Evolutionary conservation across 2,797 vertebrate species (phyloP).

Genomic region (Balearica regulorum): DNA sequence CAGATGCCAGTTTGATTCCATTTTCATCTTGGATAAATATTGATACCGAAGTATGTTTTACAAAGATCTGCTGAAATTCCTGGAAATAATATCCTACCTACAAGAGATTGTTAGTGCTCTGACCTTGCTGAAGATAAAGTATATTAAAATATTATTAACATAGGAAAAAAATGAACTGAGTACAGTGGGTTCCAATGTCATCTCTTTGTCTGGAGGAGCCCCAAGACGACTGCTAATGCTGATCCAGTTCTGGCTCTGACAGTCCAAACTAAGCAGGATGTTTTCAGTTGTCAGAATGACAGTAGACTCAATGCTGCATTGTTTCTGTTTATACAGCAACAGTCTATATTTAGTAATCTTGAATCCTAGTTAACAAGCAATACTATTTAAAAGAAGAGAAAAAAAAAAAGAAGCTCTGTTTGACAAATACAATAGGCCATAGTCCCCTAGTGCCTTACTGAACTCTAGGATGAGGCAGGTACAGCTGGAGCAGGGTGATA

Average conservation of each 20-base stretch:
- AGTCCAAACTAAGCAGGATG: not conserved
- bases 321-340: not conserved
- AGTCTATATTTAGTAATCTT: not conserved
- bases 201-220: not conserved
- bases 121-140: not conserved
- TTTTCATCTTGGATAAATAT: conserved; percentile 34
- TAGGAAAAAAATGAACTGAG: not conserved
- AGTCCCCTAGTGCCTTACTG: not conserved
- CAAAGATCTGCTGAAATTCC: not conserved
- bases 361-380: not conserved
- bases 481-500: not conserved
- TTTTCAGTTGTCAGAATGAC: conserved; percentile 2
- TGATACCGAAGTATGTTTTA: not conserved
- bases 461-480: not conserved
- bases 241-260: not conserved
- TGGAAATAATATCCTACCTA: not conserved
- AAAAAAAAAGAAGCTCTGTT: not conserved
- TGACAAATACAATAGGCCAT: fast-evolving
- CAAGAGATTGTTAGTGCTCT: not conserved
- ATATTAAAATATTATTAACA: conserved; percentile 1
- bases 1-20: not conserved
- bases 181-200: not conserved
- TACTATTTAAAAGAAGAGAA: not conserved
- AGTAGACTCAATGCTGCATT: conserved; percentile 12
- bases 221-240: not conserved